Evolutionary conservation across 2,113 vertebrate genomes (phyloP).

Genomic region (Mystacornis crossleyi): DNA sequence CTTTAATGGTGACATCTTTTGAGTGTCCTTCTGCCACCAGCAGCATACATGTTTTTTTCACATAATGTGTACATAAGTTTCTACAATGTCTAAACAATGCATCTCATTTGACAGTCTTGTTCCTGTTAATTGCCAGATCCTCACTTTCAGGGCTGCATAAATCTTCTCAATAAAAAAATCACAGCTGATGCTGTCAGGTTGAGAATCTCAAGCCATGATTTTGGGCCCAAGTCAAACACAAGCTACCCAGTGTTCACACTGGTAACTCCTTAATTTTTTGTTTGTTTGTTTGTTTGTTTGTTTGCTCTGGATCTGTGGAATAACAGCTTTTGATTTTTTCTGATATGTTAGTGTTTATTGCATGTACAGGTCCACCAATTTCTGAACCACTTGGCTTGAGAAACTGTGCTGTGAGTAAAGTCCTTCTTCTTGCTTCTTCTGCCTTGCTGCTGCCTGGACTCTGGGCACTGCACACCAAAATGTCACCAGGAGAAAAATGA

Average conservation of each 20-base stretch:
- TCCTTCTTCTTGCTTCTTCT: not conserved
- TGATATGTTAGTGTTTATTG: not conserved
- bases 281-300: not conserved
- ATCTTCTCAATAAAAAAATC: conserved; percentile 4
- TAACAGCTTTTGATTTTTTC: not conserved
- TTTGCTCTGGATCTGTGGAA: not conserved
- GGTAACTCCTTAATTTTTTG: not conserved
- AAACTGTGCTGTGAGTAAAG: not conserved
- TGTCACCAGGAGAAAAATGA: not conserved
- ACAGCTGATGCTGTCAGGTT: not conserved
- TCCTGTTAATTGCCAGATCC: conserved; percentile 1
- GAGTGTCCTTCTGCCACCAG: not conserved
- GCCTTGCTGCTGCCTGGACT: not conserved
- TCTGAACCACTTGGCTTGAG: not conserved
- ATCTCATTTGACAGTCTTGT: not conserved
- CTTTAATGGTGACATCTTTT: not conserved
- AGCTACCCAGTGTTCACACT: not conserved
- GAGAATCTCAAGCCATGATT: not conserved
- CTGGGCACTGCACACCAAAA: not conserved
- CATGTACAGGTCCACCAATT: not conserved
- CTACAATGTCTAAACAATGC: not conserved
- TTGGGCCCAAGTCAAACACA: not conserved
- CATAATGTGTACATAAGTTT: not conserved
- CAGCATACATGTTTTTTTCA: not conserved
- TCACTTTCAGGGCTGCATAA: not conserved